Base-by-base conservation (phyloP, 2,113 vertebrate species). In the Cololabis saira region DNA sequence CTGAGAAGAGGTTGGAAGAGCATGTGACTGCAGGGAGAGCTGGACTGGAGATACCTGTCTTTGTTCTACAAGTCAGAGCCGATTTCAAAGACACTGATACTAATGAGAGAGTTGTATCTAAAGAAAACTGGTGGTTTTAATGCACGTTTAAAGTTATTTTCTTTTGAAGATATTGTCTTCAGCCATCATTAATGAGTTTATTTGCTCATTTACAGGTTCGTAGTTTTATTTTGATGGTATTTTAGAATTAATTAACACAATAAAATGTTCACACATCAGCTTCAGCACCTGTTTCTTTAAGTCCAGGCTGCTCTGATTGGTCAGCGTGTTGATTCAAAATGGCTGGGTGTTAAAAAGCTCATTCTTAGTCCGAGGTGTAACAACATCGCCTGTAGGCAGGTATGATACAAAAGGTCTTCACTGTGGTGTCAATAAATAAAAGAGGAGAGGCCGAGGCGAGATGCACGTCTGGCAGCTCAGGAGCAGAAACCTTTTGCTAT, bases 1-100 rank as follows among this genome's bases (percentile, higher is more conserved):
- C 68, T 48, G 40, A 67, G 12, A 37, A 41, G 49, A 7, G 66
- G 56, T 77, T 63, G 49, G 52, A 80, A 68, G 40, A 51, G 66
- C 1, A 16, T 56, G 51, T 43, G 40, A 19, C 54, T 51, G 66
- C 61, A 50, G 70, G 50, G 37, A 54, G 33, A 12, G 27, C 27
- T 17, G 22, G 48, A 45, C 19, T 30, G 30, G 33, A 48, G 16
- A 15, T 9, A 30, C 12, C 21, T 13, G 21, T 30, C 13, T 41
- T 33, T 22, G 42, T 47, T 11, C 12, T 21, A 40, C 1, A 54
- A 54, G 30, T 61, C 17, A 54, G 15, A 41, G 42, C 2, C 15
- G 7, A 12, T 60, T 69, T 1, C 45, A 60, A 19, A 1, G 50
- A 37, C 33, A 27, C 1, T 42, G 17, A 57, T 21, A 42, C 17